Evolutionary conservation across 1,140 invertebrate species (phyloP).

Genomic region (Drosophila jambulina): DNA sequence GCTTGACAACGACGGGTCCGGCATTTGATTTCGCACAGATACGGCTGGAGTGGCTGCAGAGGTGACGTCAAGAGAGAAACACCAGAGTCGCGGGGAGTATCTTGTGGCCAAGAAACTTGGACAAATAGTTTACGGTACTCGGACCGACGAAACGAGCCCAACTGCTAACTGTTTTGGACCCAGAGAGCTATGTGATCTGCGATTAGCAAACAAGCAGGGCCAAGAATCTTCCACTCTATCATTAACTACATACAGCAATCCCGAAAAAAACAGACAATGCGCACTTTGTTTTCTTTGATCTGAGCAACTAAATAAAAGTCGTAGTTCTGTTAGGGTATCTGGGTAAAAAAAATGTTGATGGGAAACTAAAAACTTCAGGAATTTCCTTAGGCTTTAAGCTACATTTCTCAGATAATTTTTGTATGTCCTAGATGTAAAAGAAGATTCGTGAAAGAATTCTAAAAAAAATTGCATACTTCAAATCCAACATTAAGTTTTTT

Average conservation of each 20-base stretch:
- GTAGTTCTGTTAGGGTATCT: slow-evolving; percentile 4
- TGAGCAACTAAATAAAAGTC: slow-evolving; percentile 39
- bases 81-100: slow-evolving; percentile 27
- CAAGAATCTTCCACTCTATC: slow-evolving; percentile 48
- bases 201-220: slow-evolving; percentile 73
- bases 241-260: slow-evolving; percentile 60
- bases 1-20: slow-evolving; percentile 70
- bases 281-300: slow-evolving; percentile 47
- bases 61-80: slow-evolving; percentile 67
- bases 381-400: background rate
- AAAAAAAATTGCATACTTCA: background rate
- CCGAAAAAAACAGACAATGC: slow-evolving; percentile 35
- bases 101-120: slow-evolving; percentile 70
- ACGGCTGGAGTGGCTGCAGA: slow-evolving; percentile 12
- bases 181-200: slow-evolving; percentile 58
- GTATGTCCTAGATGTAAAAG: background rate
- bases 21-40: slow-evolving; percentile 82
- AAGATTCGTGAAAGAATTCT: background rate
- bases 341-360: background rate
- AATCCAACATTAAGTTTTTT: background rate
- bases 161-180: slow-evolving; percentile 68
- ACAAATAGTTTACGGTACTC: slow-evolving; percentile 81
- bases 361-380: background rate
- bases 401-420: background rate
- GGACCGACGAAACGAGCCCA: slow-evolving; percentile 44